Evolutionary conservation across 2,113 vertebrate species (phyloP), one percentile per base, ranked within the genome.

Genomic region (Coracopsis vasa): DNA sequence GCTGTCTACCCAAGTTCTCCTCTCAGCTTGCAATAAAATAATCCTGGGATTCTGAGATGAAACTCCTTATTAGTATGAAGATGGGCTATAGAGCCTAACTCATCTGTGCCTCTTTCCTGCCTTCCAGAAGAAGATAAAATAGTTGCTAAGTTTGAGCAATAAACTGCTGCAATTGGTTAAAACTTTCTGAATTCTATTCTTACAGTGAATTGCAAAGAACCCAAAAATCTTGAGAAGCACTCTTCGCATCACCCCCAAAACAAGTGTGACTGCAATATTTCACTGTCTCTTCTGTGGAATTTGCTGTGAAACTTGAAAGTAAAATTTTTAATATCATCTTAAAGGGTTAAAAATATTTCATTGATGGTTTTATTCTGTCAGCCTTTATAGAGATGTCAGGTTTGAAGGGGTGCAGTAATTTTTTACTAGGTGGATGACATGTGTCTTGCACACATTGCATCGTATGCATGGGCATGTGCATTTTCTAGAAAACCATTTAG

Each of bases 401-500:
- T 61, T 83, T 71, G 53, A 16, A 24, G 47, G 14, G 0, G 2
- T 48, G 24, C 37, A 53, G 58, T 37, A 31, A 53, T 77, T 62
- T 66, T 92, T 90, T 74, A 45, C 50, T 88, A 5, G 23, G 39
- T 65, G 48, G 27, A 69, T 58, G 45, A 39, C 83, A 66, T 20
- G 45, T 77, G 16, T 67, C 67, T 72, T 92, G n/a, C 41, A 79
- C 56, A 51, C 24, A 75, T 44, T 60, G 73, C 85, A 62, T 42
- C 48, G 45, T 66, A 50, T 61, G 67, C 42, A 80, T 31, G 66
- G 62, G 25, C 81, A 95, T 56, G 79, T 15, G 7, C 35, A 35
- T 92, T 90, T 90, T 94, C 64, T 88, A 60, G 60, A 90, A 90
- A 95, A 60, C 51, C 50, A 54, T 95, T 83, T 88, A 96, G 82